These are phyloP conservation scores for Harpegnathos saltator DNA, from an alignment of 1,140 invertebrate genomes.

Conservation along the genomic window DNA sequence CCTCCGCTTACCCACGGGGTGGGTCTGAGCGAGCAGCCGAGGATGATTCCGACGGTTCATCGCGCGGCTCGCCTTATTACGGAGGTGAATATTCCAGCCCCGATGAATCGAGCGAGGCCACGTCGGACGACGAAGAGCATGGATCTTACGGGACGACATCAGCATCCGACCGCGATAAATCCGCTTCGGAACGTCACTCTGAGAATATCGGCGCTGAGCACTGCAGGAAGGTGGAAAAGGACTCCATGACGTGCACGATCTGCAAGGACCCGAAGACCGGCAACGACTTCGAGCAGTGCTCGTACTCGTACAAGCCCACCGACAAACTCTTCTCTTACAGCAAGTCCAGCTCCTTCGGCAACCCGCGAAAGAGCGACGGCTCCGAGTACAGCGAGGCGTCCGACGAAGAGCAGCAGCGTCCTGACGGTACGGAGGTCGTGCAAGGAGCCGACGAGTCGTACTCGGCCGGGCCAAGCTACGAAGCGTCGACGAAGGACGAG, in stretches of 20 bases:
- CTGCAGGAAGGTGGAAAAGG: slow-evolving; percentile 88
- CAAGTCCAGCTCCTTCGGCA: slow-evolving; percentile 79
- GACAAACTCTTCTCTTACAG: slow-evolving; percentile 89
- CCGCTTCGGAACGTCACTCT: slow-evolving; percentile 76
- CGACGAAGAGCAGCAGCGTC: slow-evolving; percentile 6
- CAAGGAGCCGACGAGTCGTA: neutral
- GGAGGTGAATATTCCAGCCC: slow-evolving; percentile 47
- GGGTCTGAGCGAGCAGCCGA: neutral
- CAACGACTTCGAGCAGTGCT: slow-evolving; percentile 91
- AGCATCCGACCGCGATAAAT: slow-evolving; percentile 11
- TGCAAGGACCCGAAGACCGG: slow-evolving; percentile 90
- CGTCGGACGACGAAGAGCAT: neutral
- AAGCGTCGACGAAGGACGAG: slow-evolving; percentile 2
- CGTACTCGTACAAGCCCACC: slow-evolving; percentile 89
- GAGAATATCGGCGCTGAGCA: slow-evolving; percentile 71
- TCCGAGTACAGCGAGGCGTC: neutral
- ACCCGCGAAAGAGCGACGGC: slow-evolving; percentile 49
- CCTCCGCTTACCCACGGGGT: slow-evolving; percentile 11
- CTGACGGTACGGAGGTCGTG: neutral
- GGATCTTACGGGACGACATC: neutral
- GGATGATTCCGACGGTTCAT: neutral
- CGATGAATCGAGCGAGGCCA: neutral
- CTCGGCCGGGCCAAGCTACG: neutral
- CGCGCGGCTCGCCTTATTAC: slow-evolving; percentile 16
- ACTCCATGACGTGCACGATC: slow-evolving; percentile 89